Evolutionary conservation across 2,113 vertebrate species (phyloP).

Genomic region (Hemicordylus capensis): DNA sequence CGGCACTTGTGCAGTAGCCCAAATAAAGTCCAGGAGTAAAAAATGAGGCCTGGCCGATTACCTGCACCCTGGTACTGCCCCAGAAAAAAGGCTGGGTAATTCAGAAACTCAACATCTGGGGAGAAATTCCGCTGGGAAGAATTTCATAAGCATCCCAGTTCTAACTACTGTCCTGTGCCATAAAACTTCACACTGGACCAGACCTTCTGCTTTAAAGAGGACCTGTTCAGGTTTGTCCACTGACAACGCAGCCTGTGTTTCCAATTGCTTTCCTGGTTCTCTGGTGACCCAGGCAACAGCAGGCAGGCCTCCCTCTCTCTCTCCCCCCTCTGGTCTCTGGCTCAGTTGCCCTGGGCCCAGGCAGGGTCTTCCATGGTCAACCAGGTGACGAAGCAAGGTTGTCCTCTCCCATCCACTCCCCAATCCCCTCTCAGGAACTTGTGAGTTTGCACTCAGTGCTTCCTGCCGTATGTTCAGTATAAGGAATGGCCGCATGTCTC

Average conservation of each 20-base stretch:
- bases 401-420: not conserved
- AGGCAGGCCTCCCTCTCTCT: not conserved
- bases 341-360: not conserved
- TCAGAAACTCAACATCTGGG: not conserved
- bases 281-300: not conserved
- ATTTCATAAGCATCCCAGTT: not conserved
- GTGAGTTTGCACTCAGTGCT: conserved; percentile 23
- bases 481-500: conserved; percentile 61
- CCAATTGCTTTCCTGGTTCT: not conserved
- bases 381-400: not conserved
- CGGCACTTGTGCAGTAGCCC: too few species aligned
- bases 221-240: too few species aligned
- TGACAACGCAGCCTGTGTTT: not conserved
- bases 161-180: not conserved
- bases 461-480: conserved; percentile 10
- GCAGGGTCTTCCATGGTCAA: not conserved
- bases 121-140: not conserved
- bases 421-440: not conserved
- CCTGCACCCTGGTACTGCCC: too few species aligned
- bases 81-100: not conserved
- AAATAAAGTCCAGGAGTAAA: not conserved
- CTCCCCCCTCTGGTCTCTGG: too few species aligned
- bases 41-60: not conserved
- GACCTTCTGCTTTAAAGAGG: not conserved
- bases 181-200: not conserved